These are phyloP conservation scores for Ivindomyrus marchei DNA, from an alignment of 2,113 vertebrate species.

Conservation along the genomic window DNA sequence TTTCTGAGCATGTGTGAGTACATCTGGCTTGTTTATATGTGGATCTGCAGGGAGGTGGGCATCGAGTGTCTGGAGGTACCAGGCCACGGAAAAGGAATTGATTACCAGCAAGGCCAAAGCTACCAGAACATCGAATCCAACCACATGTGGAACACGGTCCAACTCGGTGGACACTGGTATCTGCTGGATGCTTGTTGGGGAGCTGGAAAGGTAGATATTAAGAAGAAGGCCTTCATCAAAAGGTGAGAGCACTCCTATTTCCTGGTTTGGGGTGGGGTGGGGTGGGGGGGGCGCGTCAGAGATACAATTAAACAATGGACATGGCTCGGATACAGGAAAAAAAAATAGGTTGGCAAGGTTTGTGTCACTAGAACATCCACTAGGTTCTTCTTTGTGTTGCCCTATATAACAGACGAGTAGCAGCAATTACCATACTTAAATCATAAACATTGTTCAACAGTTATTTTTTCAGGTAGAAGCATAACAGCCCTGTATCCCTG, in stretches of 20 bases:
- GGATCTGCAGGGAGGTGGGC: slow-evolving; percentile 46
- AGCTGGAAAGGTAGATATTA: slow-evolving; percentile 61
- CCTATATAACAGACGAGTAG: background rate
- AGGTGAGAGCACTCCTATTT: slow-evolving; percentile 45
- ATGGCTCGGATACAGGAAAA: background rate
- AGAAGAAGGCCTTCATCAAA: slow-evolving; percentile 59
- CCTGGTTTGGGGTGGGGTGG: background rate
- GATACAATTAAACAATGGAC: background rate
- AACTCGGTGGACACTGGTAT: slow-evolving; percentile 61
- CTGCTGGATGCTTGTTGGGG: slow-evolving; percentile 74
- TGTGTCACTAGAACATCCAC: background rate
- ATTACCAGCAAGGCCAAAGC: slow-evolving; percentile 46
- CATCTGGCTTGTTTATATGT: background rate
- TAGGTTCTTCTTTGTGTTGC: background rate
- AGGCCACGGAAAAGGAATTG: slow-evolving; percentile 60
- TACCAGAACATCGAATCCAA: slow-evolving; percentile 62
- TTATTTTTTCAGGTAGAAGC: background rate
- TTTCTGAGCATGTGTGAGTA: background rate
- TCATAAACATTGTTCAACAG: background rate
- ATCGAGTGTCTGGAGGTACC: slow-evolving; percentile 58
- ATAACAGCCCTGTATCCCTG: background rate
- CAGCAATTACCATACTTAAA: background rate
- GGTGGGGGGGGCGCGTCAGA: background rate
- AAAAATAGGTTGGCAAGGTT: background rate
- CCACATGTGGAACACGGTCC: slow-evolving; percentile 67